A percentile compares a stretch with the other conserved stretches of the same genome.
phyloP scores from a whole-genome alignment of 2,113 vertebrate species.

The Ptilonorhynchus violaceus region DNA sequence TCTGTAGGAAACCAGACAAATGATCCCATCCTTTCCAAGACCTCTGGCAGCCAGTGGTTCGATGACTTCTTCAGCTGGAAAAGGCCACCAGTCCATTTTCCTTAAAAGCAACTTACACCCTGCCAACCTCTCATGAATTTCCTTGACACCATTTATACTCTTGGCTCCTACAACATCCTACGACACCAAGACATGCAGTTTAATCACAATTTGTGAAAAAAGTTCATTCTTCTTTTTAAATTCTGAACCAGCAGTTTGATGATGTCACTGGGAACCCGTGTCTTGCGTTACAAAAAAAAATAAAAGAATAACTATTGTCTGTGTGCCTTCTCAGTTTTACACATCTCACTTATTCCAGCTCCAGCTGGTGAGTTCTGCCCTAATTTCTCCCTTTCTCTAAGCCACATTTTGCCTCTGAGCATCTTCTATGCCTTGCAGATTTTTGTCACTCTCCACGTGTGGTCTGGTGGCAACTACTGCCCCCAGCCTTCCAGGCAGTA shows the following conservation, averaged over 20 bases:
- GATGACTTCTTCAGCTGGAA: background rate
- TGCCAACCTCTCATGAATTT: background rate
- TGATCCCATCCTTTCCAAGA: background rate
- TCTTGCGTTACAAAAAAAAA: background rate
- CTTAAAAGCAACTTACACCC: background rate
- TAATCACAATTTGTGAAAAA: background rate
- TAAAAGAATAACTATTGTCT: background rate
- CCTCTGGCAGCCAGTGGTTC: background rate
- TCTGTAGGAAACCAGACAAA: rapidly evolving
- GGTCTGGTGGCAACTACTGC: background rate
- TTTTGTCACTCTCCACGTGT: background rate
- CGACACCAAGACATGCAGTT: background rate
- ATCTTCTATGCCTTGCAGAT: background rate
- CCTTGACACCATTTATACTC: background rate
- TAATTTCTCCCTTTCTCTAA: background rate
- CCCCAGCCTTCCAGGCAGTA: background rate
- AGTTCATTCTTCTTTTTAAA: background rate
- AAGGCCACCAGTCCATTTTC: background rate
- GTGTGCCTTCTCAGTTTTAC: background rate
- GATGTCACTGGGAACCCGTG: background rate
- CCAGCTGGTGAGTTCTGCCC: background rate
- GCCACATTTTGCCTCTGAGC: background rate
- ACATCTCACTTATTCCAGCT: background rate
- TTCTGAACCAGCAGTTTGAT: background rate
- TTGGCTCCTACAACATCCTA: background rate